Conservation (phyloP, 2,113 vertebrate species). For the Cynopterus brachyotis region DNA sequence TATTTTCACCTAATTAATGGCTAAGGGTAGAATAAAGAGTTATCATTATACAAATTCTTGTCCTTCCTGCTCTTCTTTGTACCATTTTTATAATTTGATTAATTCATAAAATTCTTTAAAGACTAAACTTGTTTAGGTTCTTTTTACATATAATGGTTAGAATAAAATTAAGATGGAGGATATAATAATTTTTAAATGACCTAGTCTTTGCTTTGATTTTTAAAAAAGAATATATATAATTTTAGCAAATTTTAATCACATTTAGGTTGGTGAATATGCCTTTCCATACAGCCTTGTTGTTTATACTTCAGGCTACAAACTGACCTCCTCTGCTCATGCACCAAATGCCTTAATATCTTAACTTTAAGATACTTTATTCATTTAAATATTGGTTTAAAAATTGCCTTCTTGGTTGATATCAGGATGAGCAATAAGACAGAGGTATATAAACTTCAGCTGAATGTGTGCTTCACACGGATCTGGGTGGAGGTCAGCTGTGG, state of each 20-base stretch:
- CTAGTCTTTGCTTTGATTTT: conserved; percentile 23
- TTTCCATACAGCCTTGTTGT: neutral
- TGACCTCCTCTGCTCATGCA: neutral
- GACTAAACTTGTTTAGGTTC: neutral
- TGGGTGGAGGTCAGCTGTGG: neutral
- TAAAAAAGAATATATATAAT: neutral
- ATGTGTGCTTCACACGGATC: neutral
- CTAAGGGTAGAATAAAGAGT: conserved; percentile 1
- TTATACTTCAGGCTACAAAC: neutral
- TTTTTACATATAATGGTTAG: neutral
- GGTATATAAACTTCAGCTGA: neutral
- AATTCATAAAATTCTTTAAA: conserved; percentile 25
- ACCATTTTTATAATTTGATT: neutral
- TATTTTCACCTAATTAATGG: neutral
- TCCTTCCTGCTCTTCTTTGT: neutral
- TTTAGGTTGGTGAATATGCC: neutral
- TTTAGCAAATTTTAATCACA: neutral
- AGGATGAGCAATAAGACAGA: neutral
- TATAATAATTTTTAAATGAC: neutral
- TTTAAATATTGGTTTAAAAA: neutral
- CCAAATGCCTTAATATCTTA: neutral
- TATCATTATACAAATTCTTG: neutral
- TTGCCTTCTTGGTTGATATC: neutral
- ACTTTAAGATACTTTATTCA: neutral
- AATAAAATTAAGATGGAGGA: neutral